Evolutionary conservation across 2,888 invertebrate genomes (phyloP).

Genomic region (Malthinus flaveolus): DNA sequence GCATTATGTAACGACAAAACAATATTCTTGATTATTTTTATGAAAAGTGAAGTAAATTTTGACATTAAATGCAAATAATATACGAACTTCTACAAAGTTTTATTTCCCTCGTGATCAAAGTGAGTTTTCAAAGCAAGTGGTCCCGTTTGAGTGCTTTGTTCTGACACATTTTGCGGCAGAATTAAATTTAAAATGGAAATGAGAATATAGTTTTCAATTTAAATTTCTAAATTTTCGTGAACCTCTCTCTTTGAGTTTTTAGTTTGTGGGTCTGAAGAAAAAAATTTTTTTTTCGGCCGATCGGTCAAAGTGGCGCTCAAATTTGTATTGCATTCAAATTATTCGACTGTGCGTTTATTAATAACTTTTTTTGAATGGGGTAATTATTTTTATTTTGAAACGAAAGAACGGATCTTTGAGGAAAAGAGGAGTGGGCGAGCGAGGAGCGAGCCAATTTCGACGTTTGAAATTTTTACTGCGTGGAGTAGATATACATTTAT

Average conservation of each 20-base stretch:
- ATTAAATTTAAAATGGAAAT: slow-evolving; percentile 32
- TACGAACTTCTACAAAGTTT: slow-evolving; percentile 29
- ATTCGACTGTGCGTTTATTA: neutral
- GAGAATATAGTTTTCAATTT: slow-evolving; percentile 28
- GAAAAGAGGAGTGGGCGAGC: too few species aligned
- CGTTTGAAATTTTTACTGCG: too few species aligned
- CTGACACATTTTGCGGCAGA: slow-evolving; percentile 29
- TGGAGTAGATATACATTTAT: too few species aligned
- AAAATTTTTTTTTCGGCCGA: neutral
- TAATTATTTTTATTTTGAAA: too few species aligned
- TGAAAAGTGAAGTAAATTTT: slow-evolving; percentile 28
- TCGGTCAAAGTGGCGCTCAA: neutral
- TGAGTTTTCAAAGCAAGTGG: slow-evolving; percentile 28
- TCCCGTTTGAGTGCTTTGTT: slow-evolving; percentile 30
- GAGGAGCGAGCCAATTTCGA: too few species aligned
- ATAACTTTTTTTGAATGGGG: too few species aligned
- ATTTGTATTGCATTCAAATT: neutral
- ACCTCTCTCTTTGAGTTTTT: neutral
- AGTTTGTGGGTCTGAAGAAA: neutral
- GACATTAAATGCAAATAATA: slow-evolving; percentile 30
- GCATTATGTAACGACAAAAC: neutral
- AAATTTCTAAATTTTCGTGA: slow-evolving; percentile 12
- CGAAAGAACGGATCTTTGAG: too few species aligned
- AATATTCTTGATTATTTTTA: slow-evolving; percentile 25
- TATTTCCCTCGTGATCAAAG: slow-evolving; percentile 31